Conservation (phyloP, 2,113 vertebrate genomes). For the Macaca nemestrina region DNA sequence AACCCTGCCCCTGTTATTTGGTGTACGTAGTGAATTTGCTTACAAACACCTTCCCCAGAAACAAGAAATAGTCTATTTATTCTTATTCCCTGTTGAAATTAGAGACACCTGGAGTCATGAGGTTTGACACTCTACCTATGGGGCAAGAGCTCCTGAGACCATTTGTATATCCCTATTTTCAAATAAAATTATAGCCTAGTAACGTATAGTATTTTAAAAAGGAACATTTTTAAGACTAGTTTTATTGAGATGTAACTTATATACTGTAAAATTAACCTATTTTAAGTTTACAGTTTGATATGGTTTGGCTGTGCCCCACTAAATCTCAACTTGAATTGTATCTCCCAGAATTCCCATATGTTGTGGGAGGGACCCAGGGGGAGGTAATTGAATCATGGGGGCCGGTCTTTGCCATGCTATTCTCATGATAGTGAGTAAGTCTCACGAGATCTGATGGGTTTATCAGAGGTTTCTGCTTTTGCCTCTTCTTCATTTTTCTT, state of each 20-base stretch:
- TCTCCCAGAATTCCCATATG: no score
- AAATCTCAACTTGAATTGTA: no score
- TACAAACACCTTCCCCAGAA: neutral
- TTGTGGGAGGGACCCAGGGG: no score
- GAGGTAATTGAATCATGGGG: no score
- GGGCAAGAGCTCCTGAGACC: neutral
- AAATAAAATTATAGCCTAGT: neutral
- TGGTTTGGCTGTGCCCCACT: no score
- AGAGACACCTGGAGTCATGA: neutral
- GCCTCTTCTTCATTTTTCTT: no score
- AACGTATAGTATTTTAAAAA: neutral
- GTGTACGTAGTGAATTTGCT: neutral
- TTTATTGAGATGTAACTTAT: neutral
- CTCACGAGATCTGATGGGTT: no score
- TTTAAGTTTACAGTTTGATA: neutral
- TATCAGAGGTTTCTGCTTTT: no score
- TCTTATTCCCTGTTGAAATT: neutral
- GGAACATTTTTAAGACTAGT: neutral
- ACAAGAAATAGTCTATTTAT: neutral
- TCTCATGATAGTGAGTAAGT: no score
- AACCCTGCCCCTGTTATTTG: neutral
- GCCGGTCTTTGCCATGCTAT: no score
- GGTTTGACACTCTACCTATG: neutral
- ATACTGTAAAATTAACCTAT: neutral
- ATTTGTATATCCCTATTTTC: neutral